Evolutionary conservation across 1,140 invertebrate species (phyloP).

Genomic region (Hylaeus anthracinus): DNA sequence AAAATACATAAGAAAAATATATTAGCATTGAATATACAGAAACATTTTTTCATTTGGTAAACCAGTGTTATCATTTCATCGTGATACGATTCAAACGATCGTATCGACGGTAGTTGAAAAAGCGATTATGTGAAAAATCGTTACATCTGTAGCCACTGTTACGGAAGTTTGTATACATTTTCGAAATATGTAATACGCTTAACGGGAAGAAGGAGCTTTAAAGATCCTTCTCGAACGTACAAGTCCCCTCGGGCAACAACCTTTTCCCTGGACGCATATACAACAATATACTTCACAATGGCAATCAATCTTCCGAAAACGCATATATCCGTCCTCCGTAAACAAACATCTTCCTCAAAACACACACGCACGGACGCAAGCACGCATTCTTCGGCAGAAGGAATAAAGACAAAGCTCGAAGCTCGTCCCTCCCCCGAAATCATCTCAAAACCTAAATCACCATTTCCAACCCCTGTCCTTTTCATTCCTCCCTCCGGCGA

Average conservation of each 20-base stretch:
- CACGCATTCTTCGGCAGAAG: neutral
- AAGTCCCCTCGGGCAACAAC: neutral
- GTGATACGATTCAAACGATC: no score
- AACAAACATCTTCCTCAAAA: constrained; percentile 27
- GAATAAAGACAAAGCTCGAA: constrained; percentile 37
- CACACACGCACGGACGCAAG: neutral
- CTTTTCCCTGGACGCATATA: neutral
- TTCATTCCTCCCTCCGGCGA: neutral
- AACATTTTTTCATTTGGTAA: no score
- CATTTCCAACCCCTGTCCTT: constrained; percentile 40
- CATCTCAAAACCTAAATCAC: constrained; percentile 47
- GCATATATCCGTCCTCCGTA: constrained; percentile 13
- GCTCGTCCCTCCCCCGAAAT: constrained; percentile 15
- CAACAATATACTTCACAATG: constrained; percentile 1
- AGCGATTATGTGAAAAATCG: no score
- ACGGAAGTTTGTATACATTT: neutral
- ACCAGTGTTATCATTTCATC: no score
- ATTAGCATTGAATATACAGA: no score
- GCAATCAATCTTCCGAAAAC: neutral
- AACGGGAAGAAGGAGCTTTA: neutral
- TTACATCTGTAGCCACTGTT: no score
- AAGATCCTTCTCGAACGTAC: neutral
- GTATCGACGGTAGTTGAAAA: no score
- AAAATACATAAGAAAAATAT: no score
- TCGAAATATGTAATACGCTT: neutral